These are phyloP conservation scores for Thalassophryne amazonica DNA, from an alignment of 2,797 vertebrate species.

Conservation along the genomic window DNA sequence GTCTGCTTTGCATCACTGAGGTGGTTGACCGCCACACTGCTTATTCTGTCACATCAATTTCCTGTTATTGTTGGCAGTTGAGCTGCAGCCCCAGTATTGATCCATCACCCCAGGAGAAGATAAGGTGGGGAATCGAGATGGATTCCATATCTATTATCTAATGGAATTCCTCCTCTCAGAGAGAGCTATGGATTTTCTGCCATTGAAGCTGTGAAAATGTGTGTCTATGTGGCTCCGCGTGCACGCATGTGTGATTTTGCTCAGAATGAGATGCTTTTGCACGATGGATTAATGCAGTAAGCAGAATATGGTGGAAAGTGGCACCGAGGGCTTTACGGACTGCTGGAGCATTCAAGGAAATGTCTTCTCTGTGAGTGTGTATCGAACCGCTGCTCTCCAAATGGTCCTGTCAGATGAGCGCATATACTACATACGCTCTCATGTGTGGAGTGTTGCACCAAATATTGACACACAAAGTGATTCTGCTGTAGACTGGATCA, in stretches of 20 bases:
- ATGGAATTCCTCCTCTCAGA: constrained; percentile 87
- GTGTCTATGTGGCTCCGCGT: constrained; percentile 41
- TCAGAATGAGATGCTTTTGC: constrained; percentile 69
- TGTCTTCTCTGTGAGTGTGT: constrained; percentile 76
- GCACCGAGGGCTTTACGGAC: constrained; percentile 60
- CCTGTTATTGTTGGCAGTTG: constrained; percentile 86
- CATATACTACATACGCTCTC: constrained; percentile 42
- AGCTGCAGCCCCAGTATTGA: constrained; percentile 83
- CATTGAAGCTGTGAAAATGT: constrained; percentile 78
- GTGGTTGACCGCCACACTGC: constrained; percentile 60
- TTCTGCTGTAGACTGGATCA: background rate
- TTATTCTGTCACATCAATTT: constrained; percentile 81
- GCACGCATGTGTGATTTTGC: constrained; percentile 28
- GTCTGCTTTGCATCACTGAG: constrained; percentile 67
- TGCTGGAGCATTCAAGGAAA: constrained; percentile 66
- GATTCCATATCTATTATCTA: constrained; percentile 91
- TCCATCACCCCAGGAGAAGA: constrained; percentile 81
- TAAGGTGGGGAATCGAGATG: constrained; percentile 86
- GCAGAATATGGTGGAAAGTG: constrained; percentile 70
- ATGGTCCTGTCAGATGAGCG: constrained; percentile 52
- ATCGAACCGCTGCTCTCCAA: constrained; percentile 75
- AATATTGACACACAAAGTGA: constrained; percentile 27
- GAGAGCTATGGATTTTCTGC: constrained; percentile 87
- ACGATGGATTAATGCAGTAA: constrained; percentile 75
- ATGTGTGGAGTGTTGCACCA: constrained; percentile 46